Percentiles rank a stretch among this genome's conserved stretches.
These are phyloP conservation scores for Stenopsyche tienmushanensis DNA, from an alignment of 1,140 invertebrate species.

Conservation along the genomic window DNA sequence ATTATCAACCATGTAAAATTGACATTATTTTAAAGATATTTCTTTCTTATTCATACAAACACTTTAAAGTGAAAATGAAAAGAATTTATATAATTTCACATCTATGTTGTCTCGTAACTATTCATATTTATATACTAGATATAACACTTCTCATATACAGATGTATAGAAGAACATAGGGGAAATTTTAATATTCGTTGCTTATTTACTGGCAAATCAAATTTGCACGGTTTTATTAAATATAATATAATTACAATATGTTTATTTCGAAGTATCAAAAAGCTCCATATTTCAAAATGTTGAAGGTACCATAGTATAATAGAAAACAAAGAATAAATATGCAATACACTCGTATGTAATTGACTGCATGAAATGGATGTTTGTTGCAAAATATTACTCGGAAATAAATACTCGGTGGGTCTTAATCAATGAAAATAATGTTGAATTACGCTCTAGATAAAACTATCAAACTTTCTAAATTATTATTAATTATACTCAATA, in stretches of 20 bases:
- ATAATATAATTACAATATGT: slow-evolving; percentile 32
- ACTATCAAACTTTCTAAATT: too few species aligned
- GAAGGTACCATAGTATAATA: slow-evolving; percentile 21
- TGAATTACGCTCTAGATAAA: too few species aligned
- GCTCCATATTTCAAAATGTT: slow-evolving; percentile 37
- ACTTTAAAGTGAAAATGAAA: background rate
- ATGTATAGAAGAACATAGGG: slow-evolving; percentile 42
- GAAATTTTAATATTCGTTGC: slow-evolving; percentile 39
- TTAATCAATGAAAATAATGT: too few species aligned
- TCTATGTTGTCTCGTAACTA: background rate
- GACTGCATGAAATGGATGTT: too few species aligned
- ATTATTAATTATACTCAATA: too few species aligned
- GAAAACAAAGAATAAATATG: too few species aligned
- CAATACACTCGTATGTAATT: too few species aligned
- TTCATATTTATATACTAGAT: background rate
- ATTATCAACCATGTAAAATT: background rate
- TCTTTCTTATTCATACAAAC: slow-evolving; percentile 1
- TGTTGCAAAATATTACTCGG: too few species aligned
- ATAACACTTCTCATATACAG: too few species aligned
- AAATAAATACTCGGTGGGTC: too few species aligned
- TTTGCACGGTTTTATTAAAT: slow-evolving; percentile 33
- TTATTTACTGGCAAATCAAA: slow-evolving; percentile 33
- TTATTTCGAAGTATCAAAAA: slow-evolving; percentile 41
- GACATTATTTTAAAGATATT: background rate
- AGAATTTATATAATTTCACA: background rate